Conservation (phyloP, 2,113 vertebrate species). For the Semnopithecus entellus region DNA sequence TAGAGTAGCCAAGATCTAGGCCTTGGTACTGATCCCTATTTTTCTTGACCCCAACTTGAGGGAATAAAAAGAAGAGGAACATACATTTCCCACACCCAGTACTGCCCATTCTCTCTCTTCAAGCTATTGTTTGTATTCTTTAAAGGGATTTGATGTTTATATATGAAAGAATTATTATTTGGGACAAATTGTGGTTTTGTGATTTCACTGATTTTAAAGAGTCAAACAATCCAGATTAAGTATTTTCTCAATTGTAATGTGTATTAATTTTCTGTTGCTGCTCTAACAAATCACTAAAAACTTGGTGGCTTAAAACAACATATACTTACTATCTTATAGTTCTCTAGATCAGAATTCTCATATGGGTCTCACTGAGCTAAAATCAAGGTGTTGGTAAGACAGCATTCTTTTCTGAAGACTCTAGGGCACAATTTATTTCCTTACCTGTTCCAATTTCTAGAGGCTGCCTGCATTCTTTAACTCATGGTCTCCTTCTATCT, state of each 20-base stretch:
- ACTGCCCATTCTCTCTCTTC: neutral
- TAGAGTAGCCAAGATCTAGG: neutral
- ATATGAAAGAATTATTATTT: neutral
- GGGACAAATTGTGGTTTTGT: neutral
- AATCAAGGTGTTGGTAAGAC: neutral
- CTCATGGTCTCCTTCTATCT: neutral
- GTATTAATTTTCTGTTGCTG: neutral
- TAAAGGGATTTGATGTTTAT: constrained; percentile 5
- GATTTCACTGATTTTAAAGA: neutral
- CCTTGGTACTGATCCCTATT: neutral
- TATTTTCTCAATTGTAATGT: neutral
- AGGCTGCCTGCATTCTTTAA: too few relatives aligned
- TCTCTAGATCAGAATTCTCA: neutral
- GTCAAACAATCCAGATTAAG: neutral
- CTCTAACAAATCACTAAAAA: neutral
- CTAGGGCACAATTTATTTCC: too few relatives aligned
- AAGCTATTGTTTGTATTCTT: neutral
- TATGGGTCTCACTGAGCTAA: neutral
- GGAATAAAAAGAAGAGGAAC: neutral
- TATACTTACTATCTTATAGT: neutral
- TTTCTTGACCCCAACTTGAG: neutral
- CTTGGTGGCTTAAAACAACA: neutral
- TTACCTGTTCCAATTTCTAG: too few relatives aligned
- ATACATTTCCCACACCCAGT: neutral
- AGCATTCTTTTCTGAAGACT: neutral